These are phyloP conservation scores for Nephrotoma guestfalica DNA, from an alignment of 2,888 invertebrate species.

Conservation along the genomic window DNA sequence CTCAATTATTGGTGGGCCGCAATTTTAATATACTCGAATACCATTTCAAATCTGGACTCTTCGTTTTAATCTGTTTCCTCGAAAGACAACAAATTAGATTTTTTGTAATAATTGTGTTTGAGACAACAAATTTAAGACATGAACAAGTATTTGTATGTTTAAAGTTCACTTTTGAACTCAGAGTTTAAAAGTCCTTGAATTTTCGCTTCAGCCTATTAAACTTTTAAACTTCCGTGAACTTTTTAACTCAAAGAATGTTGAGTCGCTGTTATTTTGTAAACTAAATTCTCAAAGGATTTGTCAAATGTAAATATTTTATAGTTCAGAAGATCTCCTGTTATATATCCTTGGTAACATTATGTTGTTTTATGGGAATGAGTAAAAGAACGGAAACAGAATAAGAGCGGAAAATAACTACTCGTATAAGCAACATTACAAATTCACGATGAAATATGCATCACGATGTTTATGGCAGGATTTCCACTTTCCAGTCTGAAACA, in stretches of 20 bases:
- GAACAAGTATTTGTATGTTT: neutral
- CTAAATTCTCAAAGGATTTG: neutral
- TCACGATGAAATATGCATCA: neutral
- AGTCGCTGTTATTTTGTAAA: neutral
- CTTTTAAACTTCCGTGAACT: neutral
- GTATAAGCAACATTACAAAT: neutral
- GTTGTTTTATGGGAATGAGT: no score
- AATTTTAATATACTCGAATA: neutral
- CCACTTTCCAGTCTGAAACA: neutral
- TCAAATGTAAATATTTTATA: neutral
- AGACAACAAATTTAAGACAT: neutral
- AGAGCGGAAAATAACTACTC: neutral
- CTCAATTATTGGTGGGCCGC: neutral
- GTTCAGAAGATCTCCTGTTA: no score
- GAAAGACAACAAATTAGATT: neutral
- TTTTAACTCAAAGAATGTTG: neutral
- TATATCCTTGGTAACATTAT: no score
- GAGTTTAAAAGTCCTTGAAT: neutral
- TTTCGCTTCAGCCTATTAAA: neutral
- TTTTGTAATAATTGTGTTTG: no score
- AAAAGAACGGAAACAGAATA: neutral
- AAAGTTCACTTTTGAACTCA: neutral
- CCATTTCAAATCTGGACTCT: neutral
- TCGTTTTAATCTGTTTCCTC: neutral
- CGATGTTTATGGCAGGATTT: neutral